Evolutionary conservation across 92 coral and sea anemone genomes (phyloP).

Genomic region (Anthopleura xanthogrammica): DNA sequence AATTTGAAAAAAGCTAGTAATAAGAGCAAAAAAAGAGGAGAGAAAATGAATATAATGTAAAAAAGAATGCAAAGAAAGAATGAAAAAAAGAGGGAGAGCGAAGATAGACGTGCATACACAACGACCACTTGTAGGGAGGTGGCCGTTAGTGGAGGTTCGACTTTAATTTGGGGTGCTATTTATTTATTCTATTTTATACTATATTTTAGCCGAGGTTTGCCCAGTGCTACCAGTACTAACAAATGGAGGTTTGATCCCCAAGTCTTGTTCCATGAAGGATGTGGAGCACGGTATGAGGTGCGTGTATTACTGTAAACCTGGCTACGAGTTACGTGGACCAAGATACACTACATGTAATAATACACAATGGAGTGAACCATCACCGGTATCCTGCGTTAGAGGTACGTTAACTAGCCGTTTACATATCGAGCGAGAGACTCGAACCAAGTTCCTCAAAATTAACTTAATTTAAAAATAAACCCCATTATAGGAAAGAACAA

Average conservation of each 20-base stretch:
- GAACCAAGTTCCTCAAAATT: too few relatives aligned
- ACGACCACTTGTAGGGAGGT: too few relatives aligned
- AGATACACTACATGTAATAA: slow-evolving; percentile 87
- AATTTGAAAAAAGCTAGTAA: too few relatives aligned
- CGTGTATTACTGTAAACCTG: slow-evolving; percentile 82
- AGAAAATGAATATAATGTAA: too few relatives aligned
- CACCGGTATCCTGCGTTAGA: slow-evolving; percentile 73
- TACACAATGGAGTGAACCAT: slow-evolving; percentile 76
- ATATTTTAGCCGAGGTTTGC: slow-evolving; percentile 70
- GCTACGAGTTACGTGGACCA: slow-evolving; percentile 89
- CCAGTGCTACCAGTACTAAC: slow-evolving; percentile 55
- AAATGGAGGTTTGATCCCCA: slow-evolving; percentile 82
- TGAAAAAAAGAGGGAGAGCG: too few relatives aligned
- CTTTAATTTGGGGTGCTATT: not conserved
- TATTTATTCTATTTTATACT: not conserved
- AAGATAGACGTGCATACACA: too few relatives aligned
- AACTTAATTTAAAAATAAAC: too few relatives aligned
- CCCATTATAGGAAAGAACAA: too few relatives aligned
- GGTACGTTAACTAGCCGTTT: slow-evolving; percentile 51
- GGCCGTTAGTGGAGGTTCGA: too few relatives aligned
- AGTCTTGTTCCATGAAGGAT: slow-evolving; percentile 71
- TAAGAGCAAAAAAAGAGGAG: too few relatives aligned
- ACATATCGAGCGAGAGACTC: too few relatives aligned
- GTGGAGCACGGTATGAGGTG: slow-evolving; percentile 92
- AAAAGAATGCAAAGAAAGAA: too few relatives aligned